Evolutionary conservation across 1,140 invertebrate genomes (phyloP).

Genomic region (Potamilus streckersoni): DNA sequence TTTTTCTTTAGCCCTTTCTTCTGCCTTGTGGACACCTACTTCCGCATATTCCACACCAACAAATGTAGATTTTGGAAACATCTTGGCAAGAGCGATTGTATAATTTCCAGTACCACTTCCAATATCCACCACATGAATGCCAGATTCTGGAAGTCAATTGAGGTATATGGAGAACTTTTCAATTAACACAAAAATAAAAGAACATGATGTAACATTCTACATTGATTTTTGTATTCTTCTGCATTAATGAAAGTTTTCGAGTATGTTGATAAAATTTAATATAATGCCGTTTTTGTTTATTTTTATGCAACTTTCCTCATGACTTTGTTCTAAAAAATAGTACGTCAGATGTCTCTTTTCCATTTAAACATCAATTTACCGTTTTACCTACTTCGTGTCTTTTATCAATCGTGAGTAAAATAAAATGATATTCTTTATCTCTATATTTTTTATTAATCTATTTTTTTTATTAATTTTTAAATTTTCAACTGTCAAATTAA

Average conservation of each 20-base stretch:
- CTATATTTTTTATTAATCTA: too few species aligned
- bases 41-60: slow-evolving; percentile 22
- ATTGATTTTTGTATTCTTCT: not conserved
- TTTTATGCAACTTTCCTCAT: not conserved
- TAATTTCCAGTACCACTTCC: slow-evolving; percentile 32
- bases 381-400: too few species aligned
- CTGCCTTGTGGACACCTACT: slow-evolving; percentile 4
- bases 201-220: not conserved
- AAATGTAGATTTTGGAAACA: slow-evolving; percentile 35
- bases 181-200: not conserved
- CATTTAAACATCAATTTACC: too few species aligned
- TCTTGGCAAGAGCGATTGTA: slow-evolving; percentile 20
- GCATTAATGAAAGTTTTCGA: not conserved
- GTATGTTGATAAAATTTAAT: not conserved
- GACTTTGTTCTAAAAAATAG: not conserved
- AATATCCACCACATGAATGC: slow-evolving; percentile 37
- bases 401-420: too few species aligned
- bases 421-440: too few species aligned
- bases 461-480: too few species aligned
- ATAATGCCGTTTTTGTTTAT: not conserved
- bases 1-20: slow-evolving; percentile 5
- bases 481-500: too few species aligned
- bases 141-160: slow-evolving; percentile 16
- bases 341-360: too few species aligned
- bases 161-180: not conserved